These are phyloP conservation scores for Manduca sexta DNA, from an alignment of 1,140 invertebrate species.

Conservation along the genomic window DNA sequence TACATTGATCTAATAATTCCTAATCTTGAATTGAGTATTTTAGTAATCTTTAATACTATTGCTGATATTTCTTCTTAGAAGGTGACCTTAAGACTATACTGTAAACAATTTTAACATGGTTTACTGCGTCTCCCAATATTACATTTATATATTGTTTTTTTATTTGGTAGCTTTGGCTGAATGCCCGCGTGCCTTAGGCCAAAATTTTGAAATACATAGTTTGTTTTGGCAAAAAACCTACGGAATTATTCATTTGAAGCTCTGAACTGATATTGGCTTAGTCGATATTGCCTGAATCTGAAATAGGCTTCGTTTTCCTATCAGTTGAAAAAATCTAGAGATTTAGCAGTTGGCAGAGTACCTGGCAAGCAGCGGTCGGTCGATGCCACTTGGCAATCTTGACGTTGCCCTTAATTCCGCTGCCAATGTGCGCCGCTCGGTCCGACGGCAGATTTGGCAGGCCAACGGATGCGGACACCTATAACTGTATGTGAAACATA, in stretches of 20 bases:
- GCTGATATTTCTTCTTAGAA: too few species aligned
- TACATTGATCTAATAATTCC: too few species aligned
- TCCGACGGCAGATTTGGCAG: constrained; percentile 37
- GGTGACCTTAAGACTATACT: too few species aligned
- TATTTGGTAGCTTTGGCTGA: constrained; percentile 8
- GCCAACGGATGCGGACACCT: constrained; percentile 33
- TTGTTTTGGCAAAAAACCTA: constrained; percentile 13
- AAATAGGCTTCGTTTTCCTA: constrained; percentile 11
- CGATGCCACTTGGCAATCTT: constrained; percentile 19
- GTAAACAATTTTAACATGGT: too few species aligned
- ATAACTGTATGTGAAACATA: too few species aligned
- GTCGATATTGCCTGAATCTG: constrained; percentile 12
- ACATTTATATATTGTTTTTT: background rate
- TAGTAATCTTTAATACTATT: too few species aligned
- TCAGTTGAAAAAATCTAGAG: constrained; percentile 8
- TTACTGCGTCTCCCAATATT: too few species aligned
- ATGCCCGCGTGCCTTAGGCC: constrained; percentile 6
- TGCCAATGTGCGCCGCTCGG: constrained; percentile 34
- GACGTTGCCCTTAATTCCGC: constrained; percentile 21
- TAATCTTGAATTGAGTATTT: too few species aligned
- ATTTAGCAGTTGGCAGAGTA: constrained; percentile 24
- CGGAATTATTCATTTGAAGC: constrained; percentile 8
- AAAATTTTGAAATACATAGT: constrained; percentile 12
- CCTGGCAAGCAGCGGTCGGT: constrained; percentile 22
- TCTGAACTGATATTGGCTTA: constrained; percentile 10